Evolutionary conservation across 2,797 vertebrate species (phyloP).

Genomic region (Linurgus olivaceus): DNA sequence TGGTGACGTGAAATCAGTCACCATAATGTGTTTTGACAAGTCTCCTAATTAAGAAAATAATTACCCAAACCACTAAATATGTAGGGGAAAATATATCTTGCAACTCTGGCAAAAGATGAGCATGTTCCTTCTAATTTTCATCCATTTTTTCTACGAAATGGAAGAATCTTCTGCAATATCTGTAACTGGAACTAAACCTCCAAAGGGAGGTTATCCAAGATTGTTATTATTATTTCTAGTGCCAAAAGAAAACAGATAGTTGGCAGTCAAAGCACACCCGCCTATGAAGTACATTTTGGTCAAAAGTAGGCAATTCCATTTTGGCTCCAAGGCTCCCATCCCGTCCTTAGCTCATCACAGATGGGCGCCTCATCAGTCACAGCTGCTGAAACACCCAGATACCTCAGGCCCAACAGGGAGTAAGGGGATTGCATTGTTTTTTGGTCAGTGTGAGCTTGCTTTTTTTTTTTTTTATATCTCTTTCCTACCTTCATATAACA

Average conservation of each 20-base stretch:
- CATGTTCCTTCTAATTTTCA: conserved; percentile 49
- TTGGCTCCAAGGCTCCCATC: conserved; percentile 3
- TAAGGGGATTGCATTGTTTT: neutral
- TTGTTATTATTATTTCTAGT: conserved; percentile 27
- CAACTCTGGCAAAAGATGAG: conserved; percentile 49
- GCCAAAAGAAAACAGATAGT: conserved; percentile 38
- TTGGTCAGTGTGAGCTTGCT: neutral
- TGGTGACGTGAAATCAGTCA: neutral
- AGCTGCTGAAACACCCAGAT: conserved; percentile 17
- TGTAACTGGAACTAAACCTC: conserved; percentile 43
- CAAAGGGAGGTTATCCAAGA: conserved; percentile 50
- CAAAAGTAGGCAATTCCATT: conserved; percentile 32
- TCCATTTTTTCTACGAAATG: conserved; percentile 31
- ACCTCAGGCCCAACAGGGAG: neutral
- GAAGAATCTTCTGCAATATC: conserved; percentile 53
- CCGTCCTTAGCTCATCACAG: conserved; percentile 43
- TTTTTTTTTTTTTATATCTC: neutral
- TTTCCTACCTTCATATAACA: neutral
- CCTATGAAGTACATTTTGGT: conserved; percentile 20
- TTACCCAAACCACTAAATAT: conserved; percentile 56
- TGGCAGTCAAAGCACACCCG: neutral
- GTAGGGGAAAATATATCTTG: conserved; percentile 28
- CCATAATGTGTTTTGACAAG: conserved; percentile 45
- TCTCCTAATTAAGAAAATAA: conserved; percentile 57
- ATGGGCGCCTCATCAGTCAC: neutral